Percentiles rank a stretch among this genome's conserved stretches.
These are phyloP conservation scores for Tachina fera DNA, from an alignment of 2,888 invertebrate genomes.

Conservation along the genomic window DNA sequence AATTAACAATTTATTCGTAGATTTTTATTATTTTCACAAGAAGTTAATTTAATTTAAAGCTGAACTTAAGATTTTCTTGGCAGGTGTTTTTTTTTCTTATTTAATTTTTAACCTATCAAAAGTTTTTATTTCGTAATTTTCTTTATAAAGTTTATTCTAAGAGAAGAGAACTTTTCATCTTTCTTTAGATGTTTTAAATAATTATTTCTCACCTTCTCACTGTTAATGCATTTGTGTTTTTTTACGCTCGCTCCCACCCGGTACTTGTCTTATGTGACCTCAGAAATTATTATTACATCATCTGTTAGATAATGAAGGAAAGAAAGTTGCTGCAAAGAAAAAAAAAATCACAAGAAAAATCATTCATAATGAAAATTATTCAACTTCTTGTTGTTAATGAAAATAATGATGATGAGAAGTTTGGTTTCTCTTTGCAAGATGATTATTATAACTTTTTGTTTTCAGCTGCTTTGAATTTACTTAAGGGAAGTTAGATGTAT, in stretches of 20 bases:
- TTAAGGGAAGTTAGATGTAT: conserved; percentile 6
- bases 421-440: conserved; percentile 41
- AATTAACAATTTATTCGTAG: conserved; percentile 70
- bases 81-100: conserved; percentile 49
- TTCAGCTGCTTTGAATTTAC: neutral
- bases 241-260: neutral
- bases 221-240: conserved; percentile 9
- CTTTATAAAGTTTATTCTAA: conserved; percentile 47
- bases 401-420: conserved; percentile 52
- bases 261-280: conserved; percentile 62
- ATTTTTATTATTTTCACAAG: conserved; percentile 28
- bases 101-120: conserved; percentile 50
- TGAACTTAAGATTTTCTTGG: conserved; percentile 68
- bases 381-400: conserved; percentile 48
- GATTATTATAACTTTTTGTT: conserved; percentile 10
- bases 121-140: conserved; percentile 61
- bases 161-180: conserved; percentile 50
- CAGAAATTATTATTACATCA: conserved; percentile 55
- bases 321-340: neutral
- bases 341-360: conserved; percentile 23
- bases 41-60: conserved; percentile 69
- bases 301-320: conserved; percentile 43
- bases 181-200: conserved; percentile 70
- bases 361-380: conserved; percentile 49
- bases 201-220: conserved; percentile 70